phyloP scores from a whole-genome alignment of 2,113 vertebrate genomes.

The Circaetus cinerascens region DNA sequence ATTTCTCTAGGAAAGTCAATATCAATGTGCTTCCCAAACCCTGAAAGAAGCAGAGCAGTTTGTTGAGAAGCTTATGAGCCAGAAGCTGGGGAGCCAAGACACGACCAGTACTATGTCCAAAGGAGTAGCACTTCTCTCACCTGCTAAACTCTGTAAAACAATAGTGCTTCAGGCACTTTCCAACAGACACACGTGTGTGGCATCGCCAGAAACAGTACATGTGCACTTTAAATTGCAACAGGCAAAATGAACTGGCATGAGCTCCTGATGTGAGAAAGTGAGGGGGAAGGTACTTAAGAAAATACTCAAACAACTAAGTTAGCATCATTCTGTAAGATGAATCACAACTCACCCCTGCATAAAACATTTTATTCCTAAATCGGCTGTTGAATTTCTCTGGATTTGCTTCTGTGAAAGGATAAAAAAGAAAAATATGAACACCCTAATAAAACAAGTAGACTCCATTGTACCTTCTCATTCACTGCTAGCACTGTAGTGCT shows the following conservation, averaged over 20 bases:
- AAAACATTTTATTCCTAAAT: constrained; percentile 97
- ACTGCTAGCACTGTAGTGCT: not conserved
- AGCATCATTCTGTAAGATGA: not conserved
- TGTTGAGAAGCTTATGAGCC: not conserved
- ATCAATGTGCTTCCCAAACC: not conserved
- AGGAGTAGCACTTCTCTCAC: not conserved
- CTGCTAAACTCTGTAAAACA: not conserved
- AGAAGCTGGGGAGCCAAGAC: not conserved
- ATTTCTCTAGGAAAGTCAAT: not conserved
- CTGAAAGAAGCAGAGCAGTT: not conserved
- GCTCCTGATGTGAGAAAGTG: not conserved
- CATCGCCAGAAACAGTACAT: not conserved
- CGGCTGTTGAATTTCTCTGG: constrained; percentile 97
- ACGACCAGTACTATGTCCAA: not conserved
- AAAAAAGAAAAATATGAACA: not conserved
- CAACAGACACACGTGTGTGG: not conserved
- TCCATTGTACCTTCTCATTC: not conserved
- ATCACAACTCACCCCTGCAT: constrained; percentile 88
- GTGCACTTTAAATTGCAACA: not conserved
- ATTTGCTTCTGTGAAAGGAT: constrained; percentile 86
- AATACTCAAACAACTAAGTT: not conserved
- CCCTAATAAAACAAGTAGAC: not conserved
- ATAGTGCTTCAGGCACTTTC: not conserved
- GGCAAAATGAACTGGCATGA: not conserved
- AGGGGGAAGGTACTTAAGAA: not conserved